Evolutionary conservation across 2,888 invertebrate genomes (phyloP), one percentile per base, ranked within the genome.

Genomic region (Luperina testacea): DNA sequence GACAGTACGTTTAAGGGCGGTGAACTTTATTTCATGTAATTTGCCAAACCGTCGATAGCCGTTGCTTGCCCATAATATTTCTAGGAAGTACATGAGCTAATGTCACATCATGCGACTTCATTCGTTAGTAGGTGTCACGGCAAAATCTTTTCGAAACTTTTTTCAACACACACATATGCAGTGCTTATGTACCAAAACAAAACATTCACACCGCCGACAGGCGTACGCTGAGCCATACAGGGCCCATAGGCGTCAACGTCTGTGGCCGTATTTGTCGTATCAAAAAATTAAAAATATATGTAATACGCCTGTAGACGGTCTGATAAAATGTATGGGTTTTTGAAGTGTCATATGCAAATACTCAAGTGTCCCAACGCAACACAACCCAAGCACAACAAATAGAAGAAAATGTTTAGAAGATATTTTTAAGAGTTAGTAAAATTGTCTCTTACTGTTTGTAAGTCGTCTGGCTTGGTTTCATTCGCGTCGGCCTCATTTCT

Each of bases 361-460:
- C 1, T 42, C 42, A 42, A 42, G 42, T 9, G 42, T 42, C 42
- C 42, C 9, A n/a, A n/a, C n/a, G n/a, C n/a, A n/a, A n/a, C n/a
- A n/a, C n/a, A n/a, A n/a, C n/a, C n/a, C n/a, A n/a, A n/a, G 17
- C n/a, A 45, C 2, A n/a, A 27, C n/a, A 45, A 45, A 45, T 6
- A 68, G 3, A 45, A 61, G n/a, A 20, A 59, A 20, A 20, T 27
- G 5, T 24, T 45, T 45, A 20, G 24, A 20, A 11, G 45, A 45
- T 64, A 45, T 45, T 27, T 63, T 45, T 15, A 27, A 51, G 17
- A 9, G 3, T 20, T 15, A 63, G 4, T 17, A 6, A 57, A 57
- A 65, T 48, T 8, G 3, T 32, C 7, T 42, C 72, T 83, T 42
- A 83, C 83, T 61, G 69, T 59, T 75, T 83, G 72, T 45, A 72